phyloP scores from a whole-genome alignment of 2,797 vertebrate species.

The Cossypha caffra region DNA sequence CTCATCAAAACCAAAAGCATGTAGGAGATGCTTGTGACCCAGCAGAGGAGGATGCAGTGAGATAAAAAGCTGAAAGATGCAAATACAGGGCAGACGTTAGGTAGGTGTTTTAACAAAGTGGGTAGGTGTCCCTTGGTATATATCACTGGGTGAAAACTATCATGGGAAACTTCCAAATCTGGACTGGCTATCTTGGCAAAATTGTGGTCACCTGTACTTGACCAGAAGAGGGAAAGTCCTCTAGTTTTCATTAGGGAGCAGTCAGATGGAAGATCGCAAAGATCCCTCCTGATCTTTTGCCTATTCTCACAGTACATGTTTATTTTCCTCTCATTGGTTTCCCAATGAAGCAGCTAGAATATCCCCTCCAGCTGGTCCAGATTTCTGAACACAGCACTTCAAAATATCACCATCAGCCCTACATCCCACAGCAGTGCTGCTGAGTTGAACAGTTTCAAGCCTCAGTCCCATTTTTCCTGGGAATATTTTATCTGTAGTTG shows the following conservation, averaged over 20 bases:
- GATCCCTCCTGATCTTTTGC: not conserved
- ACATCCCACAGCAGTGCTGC: not conserved
- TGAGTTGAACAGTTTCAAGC: not conserved
- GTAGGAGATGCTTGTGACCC: not conserved
- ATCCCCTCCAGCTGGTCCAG: not conserved
- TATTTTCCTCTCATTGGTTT: not conserved
- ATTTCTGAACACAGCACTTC: not conserved
- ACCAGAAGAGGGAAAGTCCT: not conserved
- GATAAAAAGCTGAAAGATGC: not conserved
- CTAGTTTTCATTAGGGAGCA: not conserved
- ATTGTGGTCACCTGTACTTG: not conserved
- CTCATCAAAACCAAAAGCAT: not conserved
- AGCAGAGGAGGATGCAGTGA: not conserved
- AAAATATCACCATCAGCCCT: not conserved
- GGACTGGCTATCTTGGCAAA: not conserved
- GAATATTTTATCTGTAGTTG: not conserved
- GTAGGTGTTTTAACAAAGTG: not conserved
- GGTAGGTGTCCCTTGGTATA: not conserved
- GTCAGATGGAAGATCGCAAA: not conserved
- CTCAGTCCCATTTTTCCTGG: not conserved
- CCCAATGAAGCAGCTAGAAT: not conserved
- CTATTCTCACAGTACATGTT: not conserved
- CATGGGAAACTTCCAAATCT: not conserved
- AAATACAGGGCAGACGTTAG: not conserved
- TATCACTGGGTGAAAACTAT: not conserved